phyloP scores from a whole-genome alignment of 2,888 invertebrate genomes.

The Xanthia icteritia region DNA sequence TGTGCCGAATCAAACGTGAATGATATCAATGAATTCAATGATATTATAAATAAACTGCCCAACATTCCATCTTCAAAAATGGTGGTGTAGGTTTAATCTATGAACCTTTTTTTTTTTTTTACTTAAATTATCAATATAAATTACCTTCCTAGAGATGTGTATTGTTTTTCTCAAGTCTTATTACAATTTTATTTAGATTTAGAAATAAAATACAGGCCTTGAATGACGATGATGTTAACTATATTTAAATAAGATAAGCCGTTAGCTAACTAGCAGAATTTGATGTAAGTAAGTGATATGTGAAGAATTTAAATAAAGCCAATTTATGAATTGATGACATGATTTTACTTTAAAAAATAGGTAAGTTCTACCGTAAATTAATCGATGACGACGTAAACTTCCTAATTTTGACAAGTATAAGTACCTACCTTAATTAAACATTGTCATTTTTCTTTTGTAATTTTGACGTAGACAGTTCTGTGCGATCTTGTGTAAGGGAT shows the following conservation, averaged over 20 bases:
- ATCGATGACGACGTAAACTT: background rate
- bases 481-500: too few species aligned
- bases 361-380: too few species aligned
- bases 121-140: background rate
- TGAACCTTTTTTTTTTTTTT: background rate
- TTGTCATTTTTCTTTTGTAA: too few species aligned
- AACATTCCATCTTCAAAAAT: too few species aligned
- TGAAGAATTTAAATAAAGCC: conserved; percentile 4
- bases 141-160: background rate
- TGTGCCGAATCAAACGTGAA: background rate
- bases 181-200: background rate
- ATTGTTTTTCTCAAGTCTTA: background rate
- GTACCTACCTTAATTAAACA: too few species aligned
- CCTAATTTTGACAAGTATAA: background rate
- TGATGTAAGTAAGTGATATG: background rate
- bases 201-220: background rate
- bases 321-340: background rate
- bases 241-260: background rate
- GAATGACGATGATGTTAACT: background rate
- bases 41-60: too few species aligned
- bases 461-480: too few species aligned
- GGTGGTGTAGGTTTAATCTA: background rate
- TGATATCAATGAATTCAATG: background rate
- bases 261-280: background rate
- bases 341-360: background rate